Evolutionary conservation across 2,113 vertebrate species (phyloP), one percentile per base, ranked within the genome.

Genomic region (Phalacrocorax pelagicus): DNA sequence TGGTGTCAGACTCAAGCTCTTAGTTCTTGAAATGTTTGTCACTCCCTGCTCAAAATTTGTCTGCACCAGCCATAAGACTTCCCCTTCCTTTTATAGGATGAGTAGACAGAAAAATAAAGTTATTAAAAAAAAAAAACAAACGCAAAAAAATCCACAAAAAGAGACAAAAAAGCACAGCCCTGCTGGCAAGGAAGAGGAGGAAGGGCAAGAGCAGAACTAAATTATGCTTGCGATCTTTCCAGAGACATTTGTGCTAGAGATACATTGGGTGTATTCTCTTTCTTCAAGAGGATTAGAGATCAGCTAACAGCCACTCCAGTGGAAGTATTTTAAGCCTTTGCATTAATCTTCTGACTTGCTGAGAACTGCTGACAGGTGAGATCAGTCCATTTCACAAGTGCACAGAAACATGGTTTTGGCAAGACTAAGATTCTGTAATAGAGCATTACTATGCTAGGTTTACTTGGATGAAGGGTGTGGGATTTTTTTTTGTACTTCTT

Each of bases 281-380:
- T 84, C 84, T 90, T 74, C 86, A 93, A 67, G 59, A 12, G 34
- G 94, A 96, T 95, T 96, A 96, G 84, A 49, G 66, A 91, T 61
- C 87, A 92, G 42, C 62, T 51, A 93, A 47, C 51, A 93, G 90
- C 78, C 65, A 90, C 84, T 83, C 83, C 84, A 94, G 57, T 57
- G 47, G 84, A 94, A 94, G 78, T 70, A 93, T 94, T 95, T 91
- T 92, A 97, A 93, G 86, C 79, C 49, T 92, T 52, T 18, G 9
- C 44, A 59, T 86, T 96, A 91, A 97, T 97, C 97, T 93, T 77
- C 69, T 77, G 72, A 81, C 75, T 90, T 86, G 67, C 52, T 73
- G 71, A 93, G 55, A 96, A 96, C 52, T 95, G 96, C 95, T 97
- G 94, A 96, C 92, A 96, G 92, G 91, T 90, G 78, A 95, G 89